A percentile compares a stretch with the other conserved stretches of the same genome.
Evolutionary conservation across 2,113 vertebrate genomes (phyloP).

Genomic region (Mobula birostris): DNA sequence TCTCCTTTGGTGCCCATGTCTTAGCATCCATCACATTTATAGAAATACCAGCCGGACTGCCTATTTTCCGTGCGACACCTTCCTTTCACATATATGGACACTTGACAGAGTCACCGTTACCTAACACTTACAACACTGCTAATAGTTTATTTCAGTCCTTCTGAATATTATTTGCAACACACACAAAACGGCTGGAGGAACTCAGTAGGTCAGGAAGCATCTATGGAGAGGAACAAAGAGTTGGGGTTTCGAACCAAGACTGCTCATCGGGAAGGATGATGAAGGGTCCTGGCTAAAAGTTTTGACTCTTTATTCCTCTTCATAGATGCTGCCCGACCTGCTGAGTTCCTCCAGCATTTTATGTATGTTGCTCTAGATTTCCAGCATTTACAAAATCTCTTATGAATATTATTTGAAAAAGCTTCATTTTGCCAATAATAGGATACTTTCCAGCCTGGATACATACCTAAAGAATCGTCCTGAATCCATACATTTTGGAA

Average conservation of each 20-base stretch:
- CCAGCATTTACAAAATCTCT: no score
- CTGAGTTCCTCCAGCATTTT: no score
- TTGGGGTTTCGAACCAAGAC: no score
- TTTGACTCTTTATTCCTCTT: no score
- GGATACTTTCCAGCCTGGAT: not conserved
- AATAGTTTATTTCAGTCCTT: not conserved
- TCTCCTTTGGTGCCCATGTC: not conserved
- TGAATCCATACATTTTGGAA: not conserved
- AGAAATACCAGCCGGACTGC: not conserved
- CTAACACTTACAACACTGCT: not conserved
- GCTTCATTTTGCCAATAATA: not conserved
- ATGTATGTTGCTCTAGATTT: no score
- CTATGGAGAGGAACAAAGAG: no score
- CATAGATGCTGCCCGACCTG: no score
- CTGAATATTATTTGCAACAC: not conserved
- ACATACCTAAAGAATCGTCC: not conserved
- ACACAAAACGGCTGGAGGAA: no score
- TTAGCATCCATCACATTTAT: not conserved
- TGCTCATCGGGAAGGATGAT: no score
- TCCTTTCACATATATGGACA: not conserved
- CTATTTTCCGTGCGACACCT: not conserved
- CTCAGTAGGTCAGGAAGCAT: no score
- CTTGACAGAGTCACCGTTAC: not conserved
- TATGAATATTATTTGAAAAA: not conserved
- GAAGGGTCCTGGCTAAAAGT: no score